Evolutionary conservation across 2,888 invertebrate genomes (phyloP).

Genomic region (Trichacis sp.): DNA sequence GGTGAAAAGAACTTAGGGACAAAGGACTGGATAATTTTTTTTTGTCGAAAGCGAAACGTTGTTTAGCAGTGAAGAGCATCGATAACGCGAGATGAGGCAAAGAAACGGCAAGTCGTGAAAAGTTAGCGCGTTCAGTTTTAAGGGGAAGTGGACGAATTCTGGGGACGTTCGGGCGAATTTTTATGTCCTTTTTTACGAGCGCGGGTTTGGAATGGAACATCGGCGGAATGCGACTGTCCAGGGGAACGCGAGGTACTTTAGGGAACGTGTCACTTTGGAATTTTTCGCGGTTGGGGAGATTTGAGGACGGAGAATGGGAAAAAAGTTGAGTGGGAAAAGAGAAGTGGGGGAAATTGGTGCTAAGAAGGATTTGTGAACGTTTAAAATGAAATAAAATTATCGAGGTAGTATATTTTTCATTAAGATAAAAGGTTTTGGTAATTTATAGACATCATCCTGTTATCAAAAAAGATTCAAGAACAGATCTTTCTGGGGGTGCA

Average conservation of each 20-base stretch:
- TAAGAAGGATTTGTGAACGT: no score
- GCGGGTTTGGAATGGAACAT: slow-evolving; percentile 25
- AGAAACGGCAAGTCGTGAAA: slow-evolving; percentile 42
- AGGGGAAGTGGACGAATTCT: slow-evolving; percentile 28
- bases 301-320: not conserved
- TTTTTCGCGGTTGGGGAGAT: not conserved
- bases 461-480: no score
- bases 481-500: no score
- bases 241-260: slow-evolving; percentile 8
- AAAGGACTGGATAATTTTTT: no score
- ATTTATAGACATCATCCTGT: no score
- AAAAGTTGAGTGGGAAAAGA: not conserved
- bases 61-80: slow-evolving; percentile 14
- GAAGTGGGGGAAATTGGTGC: no score
- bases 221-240: slow-evolving; percentile 37
- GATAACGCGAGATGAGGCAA: slow-evolving; percentile 41
- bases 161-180: slow-evolving; percentile 37
- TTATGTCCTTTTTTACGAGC: slow-evolving; percentile 53
- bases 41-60: no score
- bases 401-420: no score
- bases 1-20: no score
- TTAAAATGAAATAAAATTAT: no score
- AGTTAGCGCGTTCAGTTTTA: slow-evolving; percentile 50
- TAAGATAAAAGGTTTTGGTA: no score
- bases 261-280: not conserved